These are phyloP conservation scores for Austrolebias charrua DNA, from an alignment of 2,797 vertebrate species.

Conservation along the genomic window DNA sequence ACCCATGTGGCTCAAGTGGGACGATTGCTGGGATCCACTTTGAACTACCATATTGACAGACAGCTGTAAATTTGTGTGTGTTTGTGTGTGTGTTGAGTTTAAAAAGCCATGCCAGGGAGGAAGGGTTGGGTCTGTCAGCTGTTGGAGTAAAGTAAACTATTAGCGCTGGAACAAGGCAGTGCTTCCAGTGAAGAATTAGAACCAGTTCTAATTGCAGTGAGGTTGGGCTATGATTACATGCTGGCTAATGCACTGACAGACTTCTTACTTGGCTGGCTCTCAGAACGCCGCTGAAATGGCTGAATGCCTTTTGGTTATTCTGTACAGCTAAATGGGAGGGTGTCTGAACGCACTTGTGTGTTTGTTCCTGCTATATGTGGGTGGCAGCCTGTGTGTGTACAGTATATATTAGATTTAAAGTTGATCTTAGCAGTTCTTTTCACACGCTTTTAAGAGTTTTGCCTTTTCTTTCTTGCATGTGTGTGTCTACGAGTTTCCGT, in stretches of 20 bases:
- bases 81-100: slow-evolving; percentile 31
- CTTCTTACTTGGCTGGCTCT: slow-evolving; percentile 72
- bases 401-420: slow-evolving; percentile 52
- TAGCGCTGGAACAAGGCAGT: slow-evolving; percentile 67
- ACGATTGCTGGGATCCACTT: slow-evolving; percentile 61
- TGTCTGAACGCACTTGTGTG: slow-evolving; percentile 46
- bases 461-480: slow-evolving; percentile 30
- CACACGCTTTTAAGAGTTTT: slow-evolving; percentile 41
- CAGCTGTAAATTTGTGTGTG: slow-evolving; percentile 51
- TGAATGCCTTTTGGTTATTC: slow-evolving; percentile 69
- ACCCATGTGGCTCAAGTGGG: slow-evolving; percentile 59
- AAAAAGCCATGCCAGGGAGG: slow-evolving; percentile 32
- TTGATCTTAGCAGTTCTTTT: slow-evolving; percentile 36
- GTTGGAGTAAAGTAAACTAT: slow-evolving; percentile 76
- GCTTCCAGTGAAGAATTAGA: slow-evolving; percentile 75
- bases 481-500: slow-evolving; percentile 27
- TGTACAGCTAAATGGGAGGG: slow-evolving; percentile 56
- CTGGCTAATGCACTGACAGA: slow-evolving; percentile 77
- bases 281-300: slow-evolving; percentile 72
- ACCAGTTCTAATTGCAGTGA: slow-evolving; percentile 77
- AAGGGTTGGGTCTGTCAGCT: slow-evolving; percentile 69
- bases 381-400: slow-evolving; percentile 51
- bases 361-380: slow-evolving; percentile 46
- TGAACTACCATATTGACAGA: slow-evolving; percentile 65
- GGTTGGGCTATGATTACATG: slow-evolving; percentile 80